Base-by-base conservation (phyloP, 2,888 invertebrate species). In the Macrosiphum euphorbiae region DNA sequence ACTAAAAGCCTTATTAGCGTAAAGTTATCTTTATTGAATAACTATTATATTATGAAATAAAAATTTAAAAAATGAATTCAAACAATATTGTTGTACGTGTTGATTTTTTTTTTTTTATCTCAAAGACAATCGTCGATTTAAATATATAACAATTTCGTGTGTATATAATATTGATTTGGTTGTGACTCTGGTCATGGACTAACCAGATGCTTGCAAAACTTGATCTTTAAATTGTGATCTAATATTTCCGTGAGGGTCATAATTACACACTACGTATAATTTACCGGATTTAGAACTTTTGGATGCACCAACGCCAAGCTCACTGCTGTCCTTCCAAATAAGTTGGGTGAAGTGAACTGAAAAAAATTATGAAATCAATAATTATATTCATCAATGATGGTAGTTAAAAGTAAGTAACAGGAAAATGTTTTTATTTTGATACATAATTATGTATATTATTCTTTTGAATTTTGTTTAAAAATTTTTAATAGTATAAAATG, bases 1-100 rank as follows among this genome's bases (percentile, higher is more conserved):
- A 44, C 52, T 91, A 86, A 84, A 91, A 91, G 55, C 85, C 85
- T 91, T 91, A 91, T 91, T 91, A 92, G 92, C 20, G 61, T 92
- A 92, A 92, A 67, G 35, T 28, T 88, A 88, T 52, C 87, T 92
- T n/a, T 92, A 92, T 88, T 88, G 52, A 88, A 88, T 67, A 52
- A 88, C 13, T 87, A 87, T 91, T n/a, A 87, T 90, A 67, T 90
- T 90, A 67, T 90, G 28, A 87, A 61, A 92, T 61, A 61, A 87
- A 50, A 85, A 50, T 35, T 50, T 26, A 61, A 86, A 55, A 91
- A 61, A 86, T 47, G 58, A 91, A 58, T 92, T 61, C 58, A 47
- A 78, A 92, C 41, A 86, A 86, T 1, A 92, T 50, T 78, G 2
- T 67, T 67, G 87, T 61, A 8, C 24, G 8, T 85, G 1, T 85